These are phyloP conservation scores for Aurelia sp. DNA, from an alignment of 30 jellyfish, hydroid and myxozoan species.

Conservation along the genomic window DNA sequence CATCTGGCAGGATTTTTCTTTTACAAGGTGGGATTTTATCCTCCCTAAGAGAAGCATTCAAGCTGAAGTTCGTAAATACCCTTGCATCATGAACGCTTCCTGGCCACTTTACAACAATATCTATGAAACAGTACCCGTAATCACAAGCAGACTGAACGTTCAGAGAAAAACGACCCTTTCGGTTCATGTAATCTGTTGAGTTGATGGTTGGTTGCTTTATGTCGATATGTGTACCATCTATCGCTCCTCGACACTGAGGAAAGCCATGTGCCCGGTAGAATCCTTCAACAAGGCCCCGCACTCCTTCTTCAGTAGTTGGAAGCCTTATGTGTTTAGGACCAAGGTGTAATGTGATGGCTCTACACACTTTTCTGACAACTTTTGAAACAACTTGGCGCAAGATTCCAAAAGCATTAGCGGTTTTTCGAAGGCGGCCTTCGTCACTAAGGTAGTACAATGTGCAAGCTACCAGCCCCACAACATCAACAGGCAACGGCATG, in stretches of 20 bases:
- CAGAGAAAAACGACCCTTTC: background rate
- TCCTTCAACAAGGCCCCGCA: background rate
- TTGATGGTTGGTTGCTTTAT: background rate
- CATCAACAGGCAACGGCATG: conserved; percentile 39
- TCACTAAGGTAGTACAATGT: conserved; percentile 61
- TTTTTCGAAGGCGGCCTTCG: conserved; percentile 64
- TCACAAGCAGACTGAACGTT: conserved; percentile 10
- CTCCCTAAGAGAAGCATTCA: no score
- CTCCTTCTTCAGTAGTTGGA: conserved; percentile 11
- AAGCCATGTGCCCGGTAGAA: conserved; percentile 40
- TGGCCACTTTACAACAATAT: background rate
- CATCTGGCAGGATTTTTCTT: background rate
- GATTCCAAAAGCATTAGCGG: conserved; percentile 71
- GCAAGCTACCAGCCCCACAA: conserved; percentile 48
- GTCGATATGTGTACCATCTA: conserved; percentile 11
- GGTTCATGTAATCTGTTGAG: background rate
- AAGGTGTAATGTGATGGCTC: conserved; percentile 5
- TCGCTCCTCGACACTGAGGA: conserved; percentile 57
- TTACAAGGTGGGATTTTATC: background rate
- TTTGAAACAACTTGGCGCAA: conserved; percentile 60
- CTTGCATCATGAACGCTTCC: no score
- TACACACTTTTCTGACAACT: conserved; percentile 40
- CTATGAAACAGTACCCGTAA: background rate
- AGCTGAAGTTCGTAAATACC: no score
- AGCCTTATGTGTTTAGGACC: conserved; percentile 32